A percentile compares a stretch with the other conserved stretches of the same genome.
Evolutionary conservation across 2,888 invertebrate genomes (phyloP).

Genomic region (Leucoptera coffeella): DNA sequence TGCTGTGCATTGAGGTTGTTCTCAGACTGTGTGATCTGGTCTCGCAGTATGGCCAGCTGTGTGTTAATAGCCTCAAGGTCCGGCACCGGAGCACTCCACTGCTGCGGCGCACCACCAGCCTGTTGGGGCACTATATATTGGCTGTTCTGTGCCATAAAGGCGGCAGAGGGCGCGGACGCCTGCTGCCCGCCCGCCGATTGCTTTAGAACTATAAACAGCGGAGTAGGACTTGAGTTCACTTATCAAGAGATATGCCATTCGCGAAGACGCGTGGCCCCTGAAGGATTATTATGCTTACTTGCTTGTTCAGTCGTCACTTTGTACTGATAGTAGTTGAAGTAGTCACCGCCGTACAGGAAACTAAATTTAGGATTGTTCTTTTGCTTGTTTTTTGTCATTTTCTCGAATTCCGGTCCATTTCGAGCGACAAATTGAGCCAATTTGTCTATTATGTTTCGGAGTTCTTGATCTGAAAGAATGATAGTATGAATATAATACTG

Average conservation of each 20-base stretch:
- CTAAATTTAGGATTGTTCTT: slow-evolving; percentile 96
- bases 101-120: slow-evolving; percentile 37
- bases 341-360: slow-evolving; percentile 94
- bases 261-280: slow-evolving; percentile 9
- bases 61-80: slow-evolving; percentile 57
- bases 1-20: slow-evolving; percentile 94
- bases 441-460: slow-evolving; percentile 97
- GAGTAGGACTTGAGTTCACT: slow-evolving; percentile 45
- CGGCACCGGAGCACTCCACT: slow-evolving; percentile 45
- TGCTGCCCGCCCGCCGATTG: slow-evolving; percentile 57
- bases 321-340: slow-evolving; percentile 94
- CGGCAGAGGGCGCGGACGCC: slow-evolving; percentile 41
- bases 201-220: slow-evolving; percentile 69
- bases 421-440: slow-evolving; percentile 97
- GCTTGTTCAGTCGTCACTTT: slow-evolving; percentile 93
- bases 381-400: slow-evolving; percentile 98
- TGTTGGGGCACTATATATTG: slow-evolving; percentile 55
- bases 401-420: slow-evolving; percentile 99
- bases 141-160: slow-evolving; percentile 53
- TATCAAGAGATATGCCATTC: slow-evolving; percentile 21
- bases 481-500: background rate
- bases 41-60: slow-evolving; percentile 78
- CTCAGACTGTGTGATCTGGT: slow-evolving; percentile 94
- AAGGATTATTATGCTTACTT: slow-evolving; percentile 61
- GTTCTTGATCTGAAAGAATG: slow-evolving; percentile 73